Percentiles rank a stretch among this genome's conserved stretches.
phyloP scores from a whole-genome alignment of 2,113 vertebrate genomes.

The Tragelaphus imberbis region DNA sequence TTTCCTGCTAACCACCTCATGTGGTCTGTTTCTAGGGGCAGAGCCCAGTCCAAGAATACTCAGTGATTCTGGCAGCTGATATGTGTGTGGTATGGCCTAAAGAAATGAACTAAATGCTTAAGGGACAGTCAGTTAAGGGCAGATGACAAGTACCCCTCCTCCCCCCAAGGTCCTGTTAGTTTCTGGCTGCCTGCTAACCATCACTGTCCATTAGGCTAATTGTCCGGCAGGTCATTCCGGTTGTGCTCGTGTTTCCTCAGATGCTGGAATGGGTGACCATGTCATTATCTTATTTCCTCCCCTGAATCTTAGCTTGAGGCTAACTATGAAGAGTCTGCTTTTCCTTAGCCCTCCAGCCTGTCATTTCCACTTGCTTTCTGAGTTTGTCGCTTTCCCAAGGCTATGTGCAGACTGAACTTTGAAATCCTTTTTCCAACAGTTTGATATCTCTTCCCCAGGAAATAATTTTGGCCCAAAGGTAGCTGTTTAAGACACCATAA shows the following conservation, averaged over 20 bases:
- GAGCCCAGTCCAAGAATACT: not conserved
- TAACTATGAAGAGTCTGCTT: not conserved
- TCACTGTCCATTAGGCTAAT: not conserved
- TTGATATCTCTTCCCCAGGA: not conserved
- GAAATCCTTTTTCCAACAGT: not conserved
- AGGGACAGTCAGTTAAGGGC: not conserved
- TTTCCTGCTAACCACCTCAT: not conserved
- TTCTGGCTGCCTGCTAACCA: not conserved
- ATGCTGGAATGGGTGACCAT: not conserved
- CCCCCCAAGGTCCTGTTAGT: not conserved
- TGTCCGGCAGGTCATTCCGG: not conserved
- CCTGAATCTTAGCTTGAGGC: not conserved
- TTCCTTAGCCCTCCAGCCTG: not conserved
- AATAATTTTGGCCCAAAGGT: not conserved
- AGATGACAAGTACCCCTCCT: not conserved
- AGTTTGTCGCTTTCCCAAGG: not conserved
- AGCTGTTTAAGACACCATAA: not conserved
- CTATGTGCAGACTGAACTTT: constrained; percentile 20
- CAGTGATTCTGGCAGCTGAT: not conserved
- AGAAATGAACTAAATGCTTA: not conserved
- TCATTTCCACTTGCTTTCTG: not conserved
- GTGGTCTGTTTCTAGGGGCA: not conserved
- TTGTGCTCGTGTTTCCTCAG: not conserved
- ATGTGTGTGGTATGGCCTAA: not conserved
- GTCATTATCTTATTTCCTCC: not conserved